Evolutionary conservation across 2,797 vertebrate genomes (phyloP), one percentile per base, ranked within the genome.

Genomic region (Falco columbarius): DNA sequence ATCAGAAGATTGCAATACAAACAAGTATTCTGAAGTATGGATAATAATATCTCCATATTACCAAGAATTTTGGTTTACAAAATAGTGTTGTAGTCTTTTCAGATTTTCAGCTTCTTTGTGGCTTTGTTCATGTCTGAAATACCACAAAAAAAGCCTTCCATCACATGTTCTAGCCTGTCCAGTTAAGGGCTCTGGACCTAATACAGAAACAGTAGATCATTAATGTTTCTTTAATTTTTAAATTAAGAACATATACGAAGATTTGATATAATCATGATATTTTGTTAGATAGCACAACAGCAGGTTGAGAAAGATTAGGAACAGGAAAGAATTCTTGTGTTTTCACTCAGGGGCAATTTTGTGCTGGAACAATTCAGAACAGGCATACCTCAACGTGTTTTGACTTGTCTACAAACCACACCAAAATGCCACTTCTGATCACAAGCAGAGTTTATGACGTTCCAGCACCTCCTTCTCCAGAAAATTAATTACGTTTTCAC

Each of bases 331-430:
- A 79, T 82, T 76, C 29, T 65, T 86, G 40, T 89, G 61, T 90
- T 95, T 94, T 90, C 56, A 74, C 23, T 89, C 66, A 47, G 58
- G 14, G 73, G 26, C 75, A 83, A 49, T 89, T 95, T 88, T 92
- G 32, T 93, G 54, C 80, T 1, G 7, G 84, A 86, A 80, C 42
- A 63, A 46, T 63, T 85, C 7, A 2, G 73, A 81, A 24, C 34
- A 86, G 34, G 34, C 54, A 72, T 61, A 55, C 23, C 76, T 84
- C 80, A 84, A 46, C 46, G 6, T 86, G 66, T 90, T 95, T 88
- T 95, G 76, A 81, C 80, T 86, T 90, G 2, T 77, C 80, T 71
- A 44, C 21, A 88, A 94, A 75, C 62, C 51, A 54, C 88, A 79
- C 76, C 38, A 79, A 81, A 90, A 86, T 55, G 83, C 84, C 88